Base-by-base conservation (phyloP, 1,140 invertebrate genomes). In the Trypoxylus dichotomus region DNA sequence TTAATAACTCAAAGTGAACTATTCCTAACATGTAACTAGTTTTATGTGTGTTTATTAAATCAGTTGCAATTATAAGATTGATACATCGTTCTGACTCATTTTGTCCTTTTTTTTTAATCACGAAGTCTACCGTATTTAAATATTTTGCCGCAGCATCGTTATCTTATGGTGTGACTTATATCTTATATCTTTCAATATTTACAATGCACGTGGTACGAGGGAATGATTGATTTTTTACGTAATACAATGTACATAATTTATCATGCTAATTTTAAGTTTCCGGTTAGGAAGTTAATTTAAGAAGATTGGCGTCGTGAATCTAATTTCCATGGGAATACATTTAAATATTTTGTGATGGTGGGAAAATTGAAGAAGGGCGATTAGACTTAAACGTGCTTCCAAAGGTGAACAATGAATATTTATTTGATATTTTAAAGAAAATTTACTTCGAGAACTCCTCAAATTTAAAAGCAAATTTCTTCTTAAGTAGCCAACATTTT, bases 231-330 rank as follows among this genome's bases (percentile, higher is more conserved):
- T 54, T 54, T 54, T 54, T n/a, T 19, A 5, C 19, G 47, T 68
- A 29, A 68, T 24, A 8, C 24, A 24, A 68, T 68, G 19, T 68
- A 68, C 60, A 68, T 68, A 68, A 24, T 68, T 68, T 68, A 68
- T 7, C 60, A 68, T 29, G 13, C 24, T 29, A 68, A 68, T 68
- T 68, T 68, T 27, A 27, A 68, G 60, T 29, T 68, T 68, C 27
- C 60, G 27, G 47, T 54, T 54, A 54, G 47, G 15, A 6, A 54
- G 15, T n/a, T n/a, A 54, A 19, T 27, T 68, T 68, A 21, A 68
- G 60, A 21, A 68, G 60, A 68, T 68, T 68, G 60, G 60, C 7
- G 24, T 27, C 3, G 60, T 15, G 24, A 27, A 68, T 21, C 19
- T 29, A 29, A 21, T 25, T 68, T 68, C 19, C 24, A 27, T 27